Conservation (phyloP, 2,797 vertebrate genomes). For the Falco naumanni region DNA sequence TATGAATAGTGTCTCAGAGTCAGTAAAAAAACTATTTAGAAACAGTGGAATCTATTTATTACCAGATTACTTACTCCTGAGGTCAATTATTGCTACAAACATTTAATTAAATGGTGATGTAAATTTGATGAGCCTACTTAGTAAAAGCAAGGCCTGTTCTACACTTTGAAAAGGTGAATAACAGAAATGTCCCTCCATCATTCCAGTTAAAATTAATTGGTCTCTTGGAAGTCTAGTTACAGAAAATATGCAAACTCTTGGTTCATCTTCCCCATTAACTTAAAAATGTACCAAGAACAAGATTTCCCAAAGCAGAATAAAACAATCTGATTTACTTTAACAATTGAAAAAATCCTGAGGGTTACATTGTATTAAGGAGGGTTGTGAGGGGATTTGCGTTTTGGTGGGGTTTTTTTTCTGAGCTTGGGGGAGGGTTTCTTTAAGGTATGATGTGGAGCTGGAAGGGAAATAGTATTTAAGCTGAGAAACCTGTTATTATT, state of each 20-base stretch:
- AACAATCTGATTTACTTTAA: neutral
- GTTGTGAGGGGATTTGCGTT: neutral
- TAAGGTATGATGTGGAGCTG: neutral
- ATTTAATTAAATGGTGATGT: constrained; percentile 52
- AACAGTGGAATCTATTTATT: constrained; percentile 57
- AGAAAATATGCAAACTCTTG: neutral
- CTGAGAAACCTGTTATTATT: constrained; percentile 58
- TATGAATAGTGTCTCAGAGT: constrained; percentile 37
- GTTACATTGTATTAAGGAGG: constrained; percentile 5
- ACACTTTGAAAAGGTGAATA: constrained; percentile 16
- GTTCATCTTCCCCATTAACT: neutral
- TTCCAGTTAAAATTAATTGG: constrained; percentile 37
- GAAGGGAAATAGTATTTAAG: constrained; percentile 55
- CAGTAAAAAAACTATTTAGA: constrained; percentile 29
- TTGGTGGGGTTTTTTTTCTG: neutral
- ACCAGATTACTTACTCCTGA: constrained; percentile 46
- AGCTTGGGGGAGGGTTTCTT: neutral
- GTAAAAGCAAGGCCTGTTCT: constrained; percentile 27
- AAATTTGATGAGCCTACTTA: constrained; percentile 52
- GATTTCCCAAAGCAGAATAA: neutral
- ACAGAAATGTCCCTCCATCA: neutral
- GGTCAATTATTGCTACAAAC: constrained; percentile 54
- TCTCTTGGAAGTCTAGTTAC: constrained; percentile 1
- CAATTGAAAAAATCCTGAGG: neutral
- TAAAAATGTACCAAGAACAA: neutral